Conservation (phyloP, 2,113 vertebrate species). For the Capreolus pygargus region DNA sequence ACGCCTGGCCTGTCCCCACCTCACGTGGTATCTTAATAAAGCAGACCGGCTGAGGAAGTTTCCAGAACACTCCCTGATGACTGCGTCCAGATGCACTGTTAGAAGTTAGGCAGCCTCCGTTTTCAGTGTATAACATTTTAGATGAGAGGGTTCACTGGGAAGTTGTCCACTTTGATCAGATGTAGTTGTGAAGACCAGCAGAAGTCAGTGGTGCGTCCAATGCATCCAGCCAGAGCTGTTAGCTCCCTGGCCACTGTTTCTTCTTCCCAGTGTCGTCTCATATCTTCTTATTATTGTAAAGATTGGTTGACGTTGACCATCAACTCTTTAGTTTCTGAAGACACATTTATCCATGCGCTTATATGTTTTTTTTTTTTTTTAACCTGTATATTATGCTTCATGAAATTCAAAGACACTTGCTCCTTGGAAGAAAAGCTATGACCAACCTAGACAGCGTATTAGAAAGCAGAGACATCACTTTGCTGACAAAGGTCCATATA, state of each 20-base stretch:
- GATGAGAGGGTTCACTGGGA: not conserved
- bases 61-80: not conserved
- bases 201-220: not conserved
- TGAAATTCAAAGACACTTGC: not conserved
- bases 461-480: not conserved
- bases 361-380: not conserved
- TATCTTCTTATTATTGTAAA: conserved; percentile 38
- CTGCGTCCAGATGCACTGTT: not conserved
- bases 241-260: not conserved
- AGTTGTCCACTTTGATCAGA: not conserved
- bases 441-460: not conserved
- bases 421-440: not conserved
- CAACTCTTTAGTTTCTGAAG: conserved; percentile 46
- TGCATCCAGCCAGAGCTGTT: not conserved
- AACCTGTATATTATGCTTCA: not conserved
- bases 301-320: conserved; percentile 34
- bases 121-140: not conserved
- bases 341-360: not conserved
- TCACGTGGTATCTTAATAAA: not conserved
- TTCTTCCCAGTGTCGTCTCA: not conserved
- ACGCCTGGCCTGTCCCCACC: no score
- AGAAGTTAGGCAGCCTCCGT: not conserved
- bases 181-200: not conserved
- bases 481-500: not conserved
- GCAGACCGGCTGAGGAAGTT: not conserved